Evolutionary conservation across 92 coral and sea anemone genomes (phyloP), one percentile per base, ranked within the genome.

Genomic region (Desmophyllum pertusum): DNA sequence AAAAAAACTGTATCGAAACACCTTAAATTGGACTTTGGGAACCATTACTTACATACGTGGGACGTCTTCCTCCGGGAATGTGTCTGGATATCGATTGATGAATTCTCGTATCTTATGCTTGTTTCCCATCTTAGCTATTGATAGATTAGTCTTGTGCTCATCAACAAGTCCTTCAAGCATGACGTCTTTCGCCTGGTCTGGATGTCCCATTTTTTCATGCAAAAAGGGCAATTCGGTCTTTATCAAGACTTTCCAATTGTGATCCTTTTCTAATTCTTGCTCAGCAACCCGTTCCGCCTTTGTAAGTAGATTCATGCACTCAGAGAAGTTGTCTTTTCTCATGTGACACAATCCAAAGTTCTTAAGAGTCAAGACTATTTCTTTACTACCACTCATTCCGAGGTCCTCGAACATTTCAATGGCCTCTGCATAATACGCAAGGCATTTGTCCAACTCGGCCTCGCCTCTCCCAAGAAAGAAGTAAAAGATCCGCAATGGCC

Each of bases 221-320:
- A 87, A 25, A 8, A 81, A 10, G 21, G 86, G 83, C 39, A 35
- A 35, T 9, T 50, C 62, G 4, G 77, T 74, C 51, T 81, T 75
- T 8, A 87, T 41, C 55, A 21, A 4, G 31, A 81, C 85, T 42
- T 81, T 87, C 77, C 57, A 52, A 23, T 0, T 35, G 51, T 87
- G 86, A 66, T 87, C 78, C 61, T 73, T 41, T 15, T 81, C 83
- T 15, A 81, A 23, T 41, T 80, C 83, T 33, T 73, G 69, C 48
- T 86, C 76, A 10, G 81, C 75, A 25, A 86, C 67, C 21, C 46
- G 23, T 17, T 67, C 57, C 45, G 88, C 88, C 2, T 9, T n/a
- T 37, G 50, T 36, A 43, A 85, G 63, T 13, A 70, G 19, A 14
- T 2, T 8, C 29, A 37, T 43, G 46, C 85, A 80, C 14, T 72